These are phyloP conservation scores for Novumbra hubbsi DNA, from an alignment of 2,797 vertebrate genomes.

Conservation along the genomic window DNA sequence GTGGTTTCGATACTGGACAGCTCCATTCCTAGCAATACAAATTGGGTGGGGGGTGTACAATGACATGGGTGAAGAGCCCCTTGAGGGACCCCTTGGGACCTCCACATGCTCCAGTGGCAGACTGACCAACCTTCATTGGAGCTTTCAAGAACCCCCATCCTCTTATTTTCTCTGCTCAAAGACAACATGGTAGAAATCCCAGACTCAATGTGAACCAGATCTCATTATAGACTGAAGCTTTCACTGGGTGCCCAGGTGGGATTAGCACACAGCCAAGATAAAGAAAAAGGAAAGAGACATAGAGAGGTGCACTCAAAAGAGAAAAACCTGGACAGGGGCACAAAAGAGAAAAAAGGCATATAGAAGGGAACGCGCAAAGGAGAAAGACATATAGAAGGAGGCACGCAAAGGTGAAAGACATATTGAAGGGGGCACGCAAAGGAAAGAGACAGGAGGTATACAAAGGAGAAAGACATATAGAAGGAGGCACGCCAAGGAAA, in stretches of 20 bases:
- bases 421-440: background rate
- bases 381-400: too few species aligned
- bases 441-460: slow-evolving; percentile 27
- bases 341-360: too few species aligned
- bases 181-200: slow-evolving; percentile 11
- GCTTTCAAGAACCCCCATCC: slow-evolving; percentile 36
- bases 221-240: slow-evolving; percentile 31
- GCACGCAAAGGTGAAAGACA: slow-evolving; percentile 14
- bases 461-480: background rate
- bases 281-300: slow-evolving; percentile 9
- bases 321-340: too few species aligned
- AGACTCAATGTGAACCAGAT: slow-evolving; percentile 46
- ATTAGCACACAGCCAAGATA: slow-evolving; percentile 34
- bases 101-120: background rate
- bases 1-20: too few species aligned
- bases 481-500: too few species aligned
- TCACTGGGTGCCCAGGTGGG: slow-evolving; percentile 48
- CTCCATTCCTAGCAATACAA: too few species aligned
- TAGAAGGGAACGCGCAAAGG: too few species aligned
- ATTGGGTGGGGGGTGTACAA: too few species aligned
- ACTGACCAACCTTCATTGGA: slow-evolving; percentile 16
- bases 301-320: slow-evolving; percentile 9
- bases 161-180: slow-evolving; percentile 5
- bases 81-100: background rate
- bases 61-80: background rate